Evolutionary conservation across 2,797 vertebrate genomes (phyloP), one percentile per base, ranked within the genome.

Genomic region (Zenarchopterus dispar): DNA sequence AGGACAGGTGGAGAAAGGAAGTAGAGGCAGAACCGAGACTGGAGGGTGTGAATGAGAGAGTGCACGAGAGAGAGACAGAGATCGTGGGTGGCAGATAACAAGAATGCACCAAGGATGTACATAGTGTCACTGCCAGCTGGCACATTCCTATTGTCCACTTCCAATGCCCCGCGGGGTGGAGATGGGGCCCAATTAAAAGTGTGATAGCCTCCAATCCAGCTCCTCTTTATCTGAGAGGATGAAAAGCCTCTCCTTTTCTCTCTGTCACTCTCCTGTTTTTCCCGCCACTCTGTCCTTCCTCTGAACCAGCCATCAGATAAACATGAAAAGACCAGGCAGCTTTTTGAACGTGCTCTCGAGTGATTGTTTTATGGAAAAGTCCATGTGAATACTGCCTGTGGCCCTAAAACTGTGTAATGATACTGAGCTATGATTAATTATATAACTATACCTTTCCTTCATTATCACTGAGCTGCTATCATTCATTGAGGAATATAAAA

Each of bases 141-240:
- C 73, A 73, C 72, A 74, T 81, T 83, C 73, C 73, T 74, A 67
- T 52, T 44, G 67, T 84, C 81, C 77, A 86, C 73, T 79, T 80
- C 77, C 79, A 84, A 18, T 6, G 31, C 48, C 71, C 84, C 70
- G 22, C 51, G 2, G 68, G 80, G 73, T 77, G 68, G 69, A 77
- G 75, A 87, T 68, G 81, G 77, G 60, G 70, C 53, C 78, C 78
- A 89, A 85, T 87, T 90, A 90, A 70, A 75, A 83, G 76, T 31
- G 77, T 62, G 82, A 88, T 81, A 80, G 75, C 63, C 15, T 74
- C 80, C 80, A 82, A 81, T 83, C 70, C 61, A 72, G 58, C 57
- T 57, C 47, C 36, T 75, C 55, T 75, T 77, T 72, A 84, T 87
- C 76, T 19, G 64, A 73, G 52, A 73, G 72, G 75, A 88, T 72